phyloP scores from a whole-genome alignment of 2,797 vertebrate species.

The Halcyon badia region DNA sequence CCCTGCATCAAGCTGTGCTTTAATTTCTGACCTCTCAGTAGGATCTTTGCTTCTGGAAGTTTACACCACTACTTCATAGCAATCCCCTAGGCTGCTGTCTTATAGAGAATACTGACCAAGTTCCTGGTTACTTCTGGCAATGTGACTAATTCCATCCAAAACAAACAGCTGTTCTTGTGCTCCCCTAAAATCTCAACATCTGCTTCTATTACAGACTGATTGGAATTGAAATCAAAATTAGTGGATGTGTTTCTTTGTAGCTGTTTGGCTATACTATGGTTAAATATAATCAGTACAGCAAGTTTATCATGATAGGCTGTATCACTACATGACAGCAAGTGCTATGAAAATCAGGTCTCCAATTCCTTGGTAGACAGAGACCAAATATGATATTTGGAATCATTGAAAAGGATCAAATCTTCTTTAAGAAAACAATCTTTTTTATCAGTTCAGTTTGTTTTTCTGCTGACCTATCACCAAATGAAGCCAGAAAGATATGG shows the following conservation, averaged over 20 bases:
- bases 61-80: background rate
- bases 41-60: background rate
- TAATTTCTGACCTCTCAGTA: background rate
- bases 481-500: background rate
- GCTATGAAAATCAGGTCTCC: background rate
- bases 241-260: background rate
- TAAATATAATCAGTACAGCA: background rate
- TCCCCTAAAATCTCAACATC: background rate
- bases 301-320: background rate
- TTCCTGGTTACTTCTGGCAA: background rate
- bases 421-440: background rate
- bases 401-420: background rate
- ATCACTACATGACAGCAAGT: rapidly evolving
- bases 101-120: background rate
- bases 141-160: background rate
- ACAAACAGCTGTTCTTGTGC: background rate
- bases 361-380: background rate
- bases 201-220: background rate
- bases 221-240: background rate
- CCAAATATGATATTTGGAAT: background rate
- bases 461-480: background rate
- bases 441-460: background rate
- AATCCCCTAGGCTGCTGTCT: background rate
- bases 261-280: background rate
- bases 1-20: background rate